A percentile compares a stretch with the other conserved stretches of the same genome.
These are phyloP conservation scores for Cyclargus thomasi DNA, from an alignment of 1,140 invertebrate genomes.

Conservation along the genomic window DNA sequence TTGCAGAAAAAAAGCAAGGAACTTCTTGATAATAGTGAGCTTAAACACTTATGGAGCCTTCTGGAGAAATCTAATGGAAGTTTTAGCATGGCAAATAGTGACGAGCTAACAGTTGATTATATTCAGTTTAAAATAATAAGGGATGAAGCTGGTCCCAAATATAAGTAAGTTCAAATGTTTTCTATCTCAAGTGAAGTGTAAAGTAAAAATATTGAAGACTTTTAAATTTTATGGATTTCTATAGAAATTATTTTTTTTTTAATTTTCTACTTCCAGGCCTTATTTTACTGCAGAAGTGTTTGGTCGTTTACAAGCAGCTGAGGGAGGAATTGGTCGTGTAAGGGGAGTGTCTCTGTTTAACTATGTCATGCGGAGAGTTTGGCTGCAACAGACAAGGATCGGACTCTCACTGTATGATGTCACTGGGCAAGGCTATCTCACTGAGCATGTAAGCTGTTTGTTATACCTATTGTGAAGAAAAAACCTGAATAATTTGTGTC, in stretches of 20 bases:
- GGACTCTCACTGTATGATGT: constrained; percentile 95
- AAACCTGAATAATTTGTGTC: too few species aligned
- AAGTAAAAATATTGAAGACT: too few species aligned
- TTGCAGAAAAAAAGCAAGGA: constrained; percentile 88
- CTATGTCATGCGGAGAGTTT: constrained; percentile 96
- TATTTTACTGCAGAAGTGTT: constrained; percentile 92
- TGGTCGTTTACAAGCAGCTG: constrained; percentile 88
- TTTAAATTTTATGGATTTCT: too few species aligned
- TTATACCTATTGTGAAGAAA: not conserved
- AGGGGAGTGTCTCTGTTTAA: constrained; percentile 92
- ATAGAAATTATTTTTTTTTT: not conserved
- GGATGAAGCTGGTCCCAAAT: constrained; percentile 81
- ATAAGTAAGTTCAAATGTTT: constrained; percentile 71
- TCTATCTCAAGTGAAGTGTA: too few species aligned
- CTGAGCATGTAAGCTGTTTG: constrained; percentile 82
- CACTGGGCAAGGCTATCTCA: constrained; percentile 92
- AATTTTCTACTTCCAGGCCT: constrained; percentile 63
- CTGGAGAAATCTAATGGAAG: constrained; percentile 88
- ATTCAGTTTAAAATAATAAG: constrained; percentile 87
- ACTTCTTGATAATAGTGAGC: constrained; percentile 89
- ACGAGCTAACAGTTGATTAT: constrained; percentile 91
- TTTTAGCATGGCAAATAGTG: constrained; percentile 75
- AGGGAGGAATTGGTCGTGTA: constrained; percentile 85
- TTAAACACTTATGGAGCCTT: constrained; percentile 89
- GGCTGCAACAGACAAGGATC: constrained; percentile 94